Percentiles rank a stretch among this genome's conserved stretches.
phyloP scores from a whole-genome alignment of 2,113 vertebrate species.

The Podiceps cristatus region DNA sequence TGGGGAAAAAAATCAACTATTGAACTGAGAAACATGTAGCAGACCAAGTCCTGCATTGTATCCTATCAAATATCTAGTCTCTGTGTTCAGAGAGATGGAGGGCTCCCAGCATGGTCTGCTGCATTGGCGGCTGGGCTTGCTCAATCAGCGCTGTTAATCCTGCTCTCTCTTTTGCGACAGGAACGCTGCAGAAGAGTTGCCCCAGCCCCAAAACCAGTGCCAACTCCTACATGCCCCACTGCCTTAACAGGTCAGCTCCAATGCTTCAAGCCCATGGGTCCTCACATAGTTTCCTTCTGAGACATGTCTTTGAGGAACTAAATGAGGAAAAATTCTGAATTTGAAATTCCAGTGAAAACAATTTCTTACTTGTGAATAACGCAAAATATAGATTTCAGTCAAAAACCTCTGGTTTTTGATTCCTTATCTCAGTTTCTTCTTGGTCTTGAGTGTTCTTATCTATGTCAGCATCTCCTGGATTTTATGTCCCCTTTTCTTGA shows the following conservation, averaged over 20 bases:
- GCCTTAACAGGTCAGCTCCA: background rate
- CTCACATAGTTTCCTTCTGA: background rate
- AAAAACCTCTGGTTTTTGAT: background rate
- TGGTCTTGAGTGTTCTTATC: background rate
- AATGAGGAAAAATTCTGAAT: background rate
- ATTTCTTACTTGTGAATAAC: background rate
- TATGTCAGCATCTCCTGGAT: background rate
- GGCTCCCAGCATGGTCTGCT: background rate
- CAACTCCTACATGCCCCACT: background rate
- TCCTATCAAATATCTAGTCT: background rate
- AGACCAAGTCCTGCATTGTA: background rate
- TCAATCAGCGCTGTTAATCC: background rate
- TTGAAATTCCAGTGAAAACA: background rate
- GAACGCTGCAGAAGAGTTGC: background rate
- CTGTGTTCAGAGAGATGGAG: background rate
- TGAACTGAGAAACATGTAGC: background rate
- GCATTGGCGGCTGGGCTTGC: background rate
- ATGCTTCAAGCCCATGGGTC: background rate
- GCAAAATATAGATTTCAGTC: background rate
- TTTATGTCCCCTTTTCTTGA: background rate
- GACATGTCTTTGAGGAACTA: background rate
- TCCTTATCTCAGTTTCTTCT: background rate
- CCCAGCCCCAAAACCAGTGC: background rate
- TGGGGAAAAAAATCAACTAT: background rate
- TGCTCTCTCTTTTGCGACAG: background rate